A percentile compares a stretch with the other conserved stretches of the same genome.
Conservation (phyloP, 2,113 vertebrate genomes). For the Chlorodrepanis virens region DNA sequence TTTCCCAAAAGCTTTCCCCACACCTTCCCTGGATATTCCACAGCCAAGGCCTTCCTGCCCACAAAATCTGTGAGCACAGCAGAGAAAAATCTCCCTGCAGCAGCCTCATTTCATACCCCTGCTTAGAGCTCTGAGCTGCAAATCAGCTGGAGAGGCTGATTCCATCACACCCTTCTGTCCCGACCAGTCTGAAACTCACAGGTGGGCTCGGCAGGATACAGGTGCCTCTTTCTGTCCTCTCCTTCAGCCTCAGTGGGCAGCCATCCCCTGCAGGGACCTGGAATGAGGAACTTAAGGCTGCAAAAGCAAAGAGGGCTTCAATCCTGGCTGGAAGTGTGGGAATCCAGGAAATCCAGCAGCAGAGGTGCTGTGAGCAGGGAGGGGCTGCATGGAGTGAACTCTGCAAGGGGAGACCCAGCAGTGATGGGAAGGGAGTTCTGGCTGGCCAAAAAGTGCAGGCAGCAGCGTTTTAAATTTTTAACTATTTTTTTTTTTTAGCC, state of each 20-base stretch:
- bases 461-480: not conserved
- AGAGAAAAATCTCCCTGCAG: not conserved
- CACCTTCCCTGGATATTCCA: not conserved
- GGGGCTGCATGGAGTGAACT: rapidly evolving
- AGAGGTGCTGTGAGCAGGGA: rapidly evolving
- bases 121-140: not conserved
- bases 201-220: not conserved
- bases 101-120: not conserved
- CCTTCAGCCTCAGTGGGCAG: not conserved
- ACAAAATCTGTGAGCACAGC: rapidly evolving
- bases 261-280: not conserved
- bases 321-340: not conserved
- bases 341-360: not conserved
- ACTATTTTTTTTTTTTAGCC: not conserved
- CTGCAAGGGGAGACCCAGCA: not conserved
- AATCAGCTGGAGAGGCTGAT: not conserved
- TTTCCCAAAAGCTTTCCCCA: not conserved
- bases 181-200: not conserved
- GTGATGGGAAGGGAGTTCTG: not conserved
- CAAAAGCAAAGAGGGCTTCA: not conserved
- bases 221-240: not conserved
- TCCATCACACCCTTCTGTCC: not conserved
- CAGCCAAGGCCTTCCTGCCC: not conserved
- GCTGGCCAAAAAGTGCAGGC: not conserved
- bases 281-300: not conserved